Evolutionary conservation across 2,797 vertebrate species (phyloP), one percentile per base, ranked within the genome.

Genomic region (Meriones psammophilus): DNA sequence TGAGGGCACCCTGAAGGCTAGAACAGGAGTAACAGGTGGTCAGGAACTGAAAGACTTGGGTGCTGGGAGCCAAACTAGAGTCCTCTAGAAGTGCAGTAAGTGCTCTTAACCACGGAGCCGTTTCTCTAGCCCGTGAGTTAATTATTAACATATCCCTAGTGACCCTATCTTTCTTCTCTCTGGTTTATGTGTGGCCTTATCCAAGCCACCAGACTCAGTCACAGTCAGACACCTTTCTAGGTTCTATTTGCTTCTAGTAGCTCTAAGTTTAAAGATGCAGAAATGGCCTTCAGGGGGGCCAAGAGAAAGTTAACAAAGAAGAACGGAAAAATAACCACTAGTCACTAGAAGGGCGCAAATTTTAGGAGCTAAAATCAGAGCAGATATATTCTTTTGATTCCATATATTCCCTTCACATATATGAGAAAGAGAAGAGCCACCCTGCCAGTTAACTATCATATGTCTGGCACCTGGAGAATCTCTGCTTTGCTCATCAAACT

Each of bases 401-500:
- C 30, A 17, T 42, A 5, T 74, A n/a, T 60, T 85, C 54, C 79
- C 20, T 64, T 91, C 69, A 46, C n/a, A 42, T 86, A 76, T 77
- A 20, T n/a, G 60, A 50, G 50, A 50, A 58, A 95, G 26, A 85
- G 9, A 36, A 85, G 60, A 91, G 22, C 33, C 77, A 33, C 85
- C 28, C 36, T 77, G 10, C 88, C 64, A 17, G 77, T 22, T 66
- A 76, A 92, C 4, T 4, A 50, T 39, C 33, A 85, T 54, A 54
- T 62, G 39, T 71, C 36, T 83, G 8, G 17, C 93, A 79, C 50
- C 5, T 46, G 10, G 56, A 15, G 80, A 58, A 78, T 76, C 66
- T 86, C n/a, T 87, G 50, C 68, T 91, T 93, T 77, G 8, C 86
- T 92, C 54, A 96, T 94, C 26, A 80, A 66, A 92, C 66, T 62